Conservation (phyloP, 2,888 invertebrate genomes). For the Pseudococcus longispinus region DNA sequence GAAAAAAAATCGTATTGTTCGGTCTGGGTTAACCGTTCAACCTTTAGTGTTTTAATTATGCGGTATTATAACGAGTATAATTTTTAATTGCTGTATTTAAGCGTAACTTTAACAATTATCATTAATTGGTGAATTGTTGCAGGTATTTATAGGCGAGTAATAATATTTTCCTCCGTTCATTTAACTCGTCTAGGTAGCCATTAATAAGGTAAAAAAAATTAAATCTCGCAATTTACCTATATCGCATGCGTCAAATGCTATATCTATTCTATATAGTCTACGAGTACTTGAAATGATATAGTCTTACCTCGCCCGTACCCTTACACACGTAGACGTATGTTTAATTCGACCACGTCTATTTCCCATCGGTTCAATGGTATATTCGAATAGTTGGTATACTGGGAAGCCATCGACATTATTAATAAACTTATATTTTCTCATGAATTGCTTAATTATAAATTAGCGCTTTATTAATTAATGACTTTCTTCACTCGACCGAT, state of each 20-base stretch:
- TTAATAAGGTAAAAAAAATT: slow-evolving; percentile 30
- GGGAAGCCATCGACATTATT: slow-evolving; percentile 53
- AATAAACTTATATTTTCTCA: slow-evolving; percentile 54
- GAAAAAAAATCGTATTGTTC: background rate
- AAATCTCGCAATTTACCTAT: slow-evolving; percentile 10
- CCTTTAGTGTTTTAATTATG: slow-evolving; percentile 34
- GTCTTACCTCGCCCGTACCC: background rate
- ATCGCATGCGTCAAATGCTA: slow-evolving; percentile 15
- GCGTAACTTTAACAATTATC: slow-evolving; percentile 41
- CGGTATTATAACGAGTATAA: slow-evolving; percentile 29
- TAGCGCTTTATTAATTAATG: slow-evolving; percentile 54
- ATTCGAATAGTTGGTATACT: slow-evolving; percentile 34
- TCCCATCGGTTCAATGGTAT: slow-evolving; percentile 51
- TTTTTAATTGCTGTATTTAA: slow-evolving; percentile 45
- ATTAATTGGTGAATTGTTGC: slow-evolving; percentile 34
- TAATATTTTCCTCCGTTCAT: slow-evolving; percentile 7
- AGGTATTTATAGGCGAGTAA: slow-evolving; percentile 43
- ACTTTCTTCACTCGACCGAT: slow-evolving; percentile 54
- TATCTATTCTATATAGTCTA: background rate
- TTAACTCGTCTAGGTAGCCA: slow-evolving; percentile 30
- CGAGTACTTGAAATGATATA: background rate
- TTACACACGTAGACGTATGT: background rate
- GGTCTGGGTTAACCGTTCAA: background rate
- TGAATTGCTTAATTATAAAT: slow-evolving; percentile 56
- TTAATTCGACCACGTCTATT: background rate